Evolutionary conservation across 2,797 vertebrate genomes (phyloP).

Genomic region (Xenentodon cancila): DNA sequence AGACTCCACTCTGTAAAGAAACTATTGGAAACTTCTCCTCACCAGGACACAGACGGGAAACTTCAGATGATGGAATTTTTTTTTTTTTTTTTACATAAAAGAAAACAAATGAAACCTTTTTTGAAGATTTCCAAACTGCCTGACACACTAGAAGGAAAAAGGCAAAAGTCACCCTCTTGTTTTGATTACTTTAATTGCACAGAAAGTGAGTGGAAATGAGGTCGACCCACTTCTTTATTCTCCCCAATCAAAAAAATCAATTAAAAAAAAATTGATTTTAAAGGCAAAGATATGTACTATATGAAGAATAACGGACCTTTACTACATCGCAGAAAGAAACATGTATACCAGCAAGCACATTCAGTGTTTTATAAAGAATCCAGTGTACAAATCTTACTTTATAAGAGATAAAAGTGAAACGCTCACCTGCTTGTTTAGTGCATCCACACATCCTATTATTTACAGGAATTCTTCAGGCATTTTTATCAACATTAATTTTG

Average conservation of each 20-base stretch:
- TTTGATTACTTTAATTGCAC: too few relatives aligned
- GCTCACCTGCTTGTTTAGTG: too few relatives aligned
- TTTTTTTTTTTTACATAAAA: neutral
- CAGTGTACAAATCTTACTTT: conserved; percentile 31
- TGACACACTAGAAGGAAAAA: conserved; percentile 53
- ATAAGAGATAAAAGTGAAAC: neutral
- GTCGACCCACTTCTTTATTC: too few relatives aligned
- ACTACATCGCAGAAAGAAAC: conserved; percentile 19
- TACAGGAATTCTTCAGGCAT: conserved; percentile 34
- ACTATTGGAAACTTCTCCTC: conserved; percentile 27
- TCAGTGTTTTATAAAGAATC: conserved; percentile 32
- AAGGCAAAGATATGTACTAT: neutral
- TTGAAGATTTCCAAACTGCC: conserved; percentile 25
- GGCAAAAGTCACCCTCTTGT: neutral
- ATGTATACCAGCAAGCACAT: conserved; percentile 32
- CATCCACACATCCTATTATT: conserved; percentile 35
- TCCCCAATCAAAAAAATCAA: too few relatives aligned
- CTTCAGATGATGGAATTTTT: conserved; percentile 20
- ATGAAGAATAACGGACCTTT: conserved; percentile 16
- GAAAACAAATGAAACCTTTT: conserved; percentile 3
- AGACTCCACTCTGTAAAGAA: conserved; percentile 31
- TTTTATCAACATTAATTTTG: conserved; percentile 50
- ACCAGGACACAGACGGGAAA: neutral
- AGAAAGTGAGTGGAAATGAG: too few relatives aligned
- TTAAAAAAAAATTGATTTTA: too few relatives aligned